These are phyloP conservation scores for Phallusia fumigata DNA, from an alignment of 23 tunicate species.

Conservation along the genomic window DNA sequence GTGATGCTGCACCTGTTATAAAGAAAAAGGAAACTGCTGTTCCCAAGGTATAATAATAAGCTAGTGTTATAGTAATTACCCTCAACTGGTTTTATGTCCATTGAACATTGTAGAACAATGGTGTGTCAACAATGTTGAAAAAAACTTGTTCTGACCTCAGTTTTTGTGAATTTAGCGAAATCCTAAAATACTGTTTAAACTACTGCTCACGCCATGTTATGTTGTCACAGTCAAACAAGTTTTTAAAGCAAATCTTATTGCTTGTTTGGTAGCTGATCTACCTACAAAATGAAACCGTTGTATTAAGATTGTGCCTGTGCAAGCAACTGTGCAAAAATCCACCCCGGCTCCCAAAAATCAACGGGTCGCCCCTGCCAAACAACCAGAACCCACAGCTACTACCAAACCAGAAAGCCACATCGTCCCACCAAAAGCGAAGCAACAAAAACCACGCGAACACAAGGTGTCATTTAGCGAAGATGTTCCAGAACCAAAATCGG, in stretches of 20 bases:
- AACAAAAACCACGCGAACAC: background rate
- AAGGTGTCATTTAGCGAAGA: slow-evolving; percentile 47
- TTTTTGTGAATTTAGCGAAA: no score
- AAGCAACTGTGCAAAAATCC: background rate
- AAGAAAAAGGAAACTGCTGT: background rate
- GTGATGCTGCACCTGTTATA: background rate
- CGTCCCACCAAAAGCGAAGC: background rate
- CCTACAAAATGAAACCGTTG: no score
- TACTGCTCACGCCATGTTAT: no score
- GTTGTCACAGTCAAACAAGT: no score
- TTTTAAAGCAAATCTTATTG: no score
- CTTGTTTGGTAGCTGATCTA: no score
- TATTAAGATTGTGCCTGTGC: background rate
- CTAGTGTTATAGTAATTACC: no score
- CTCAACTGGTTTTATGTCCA: no score
- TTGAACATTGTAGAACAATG: no score
- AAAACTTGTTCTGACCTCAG: no score
- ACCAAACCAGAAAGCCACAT: background rate
- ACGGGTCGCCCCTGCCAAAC: background rate
- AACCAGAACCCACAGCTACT: background rate
- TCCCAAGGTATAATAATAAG: slow-evolving; percentile 16
- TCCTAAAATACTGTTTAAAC: no score
- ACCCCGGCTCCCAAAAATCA: background rate
- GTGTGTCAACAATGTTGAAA: no score
- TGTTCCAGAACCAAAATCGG: slow-evolving; percentile 8